Evolutionary conservation across 2,888 invertebrate species (phyloP).

Genomic region (Cataglyphis livida): DNA sequence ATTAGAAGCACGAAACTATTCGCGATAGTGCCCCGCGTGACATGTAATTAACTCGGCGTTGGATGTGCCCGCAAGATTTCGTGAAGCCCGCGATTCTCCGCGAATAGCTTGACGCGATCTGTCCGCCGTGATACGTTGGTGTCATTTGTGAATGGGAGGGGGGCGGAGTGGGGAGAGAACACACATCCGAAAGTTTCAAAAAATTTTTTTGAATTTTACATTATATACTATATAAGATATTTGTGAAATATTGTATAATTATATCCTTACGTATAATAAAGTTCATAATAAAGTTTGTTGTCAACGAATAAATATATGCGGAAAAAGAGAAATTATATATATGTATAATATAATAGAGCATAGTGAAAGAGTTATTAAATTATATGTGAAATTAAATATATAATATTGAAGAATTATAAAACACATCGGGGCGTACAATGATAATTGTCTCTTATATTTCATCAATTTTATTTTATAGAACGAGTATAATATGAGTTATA

Average conservation of each 20-base stretch:
- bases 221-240: not conserved
- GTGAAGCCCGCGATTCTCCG: slow-evolving; percentile 35
- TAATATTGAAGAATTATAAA: not conserved
- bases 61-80: slow-evolving; percentile 42
- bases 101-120: slow-evolving; percentile 25
- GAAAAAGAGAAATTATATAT: not conserved
- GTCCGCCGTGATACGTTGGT: slow-evolving; percentile 14
- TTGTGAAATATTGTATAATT: not conserved
- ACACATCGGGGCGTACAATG: not conserved
- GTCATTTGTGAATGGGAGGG: not conserved
- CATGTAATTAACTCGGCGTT: slow-evolving; percentile 48
- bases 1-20: slow-evolving; percentile 79
- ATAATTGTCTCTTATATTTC: not conserved
- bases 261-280: not conserved
- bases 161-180: not conserved
- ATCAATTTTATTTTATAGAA: not conserved
- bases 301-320: not conserved
- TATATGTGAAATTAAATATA: not conserved
- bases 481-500: not conserved
- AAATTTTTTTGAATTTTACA: not conserved
- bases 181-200: not conserved
- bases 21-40: slow-evolving; percentile 59
- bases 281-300: not conserved
- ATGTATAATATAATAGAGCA: not conserved
- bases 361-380: not conserved